Evolutionary conservation across 2,888 invertebrate species (phyloP).

Genomic region (Pasiphila rectangulata): DNA sequence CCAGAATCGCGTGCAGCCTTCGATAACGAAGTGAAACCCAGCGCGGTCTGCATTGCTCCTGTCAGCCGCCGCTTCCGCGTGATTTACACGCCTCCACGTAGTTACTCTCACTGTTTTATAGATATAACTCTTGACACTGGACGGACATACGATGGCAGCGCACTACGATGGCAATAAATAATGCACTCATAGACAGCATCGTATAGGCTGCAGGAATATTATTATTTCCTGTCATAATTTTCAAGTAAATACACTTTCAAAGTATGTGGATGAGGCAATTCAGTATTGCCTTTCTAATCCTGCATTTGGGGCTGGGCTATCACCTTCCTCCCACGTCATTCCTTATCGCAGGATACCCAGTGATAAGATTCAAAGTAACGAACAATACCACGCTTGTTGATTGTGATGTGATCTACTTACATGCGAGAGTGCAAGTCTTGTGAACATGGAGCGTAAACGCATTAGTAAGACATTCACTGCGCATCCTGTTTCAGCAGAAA

Average conservation of each 20-base stretch:
- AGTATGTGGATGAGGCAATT: not conserved
- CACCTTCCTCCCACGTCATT: slow-evolving; percentile 7
- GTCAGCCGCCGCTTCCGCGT: slow-evolving; percentile 46
- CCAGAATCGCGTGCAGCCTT: slow-evolving; percentile 47
- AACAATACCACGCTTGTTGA: slow-evolving; percentile 7
- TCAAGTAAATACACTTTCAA: too few relatives aligned
- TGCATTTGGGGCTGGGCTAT: slow-evolving; percentile 5
- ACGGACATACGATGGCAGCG: slow-evolving; percentile 1
- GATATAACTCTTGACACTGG: slow-evolving; percentile 21
- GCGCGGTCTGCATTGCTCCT: slow-evolving; percentile 42
- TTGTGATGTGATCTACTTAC: too few relatives aligned
- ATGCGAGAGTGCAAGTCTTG: too few relatives aligned
- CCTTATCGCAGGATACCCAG: slow-evolving; percentile 12
- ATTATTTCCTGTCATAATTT: too few relatives aligned
- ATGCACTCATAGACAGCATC: too few relatives aligned
- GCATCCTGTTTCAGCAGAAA: not conserved
- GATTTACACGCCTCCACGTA: slow-evolving; percentile 37
- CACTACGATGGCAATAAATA: not conserved
- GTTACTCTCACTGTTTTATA: slow-evolving; percentile 40
- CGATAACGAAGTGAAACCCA: slow-evolving; percentile 48
- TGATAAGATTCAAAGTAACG: slow-evolving; percentile 15
- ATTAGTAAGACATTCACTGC: not conserved
- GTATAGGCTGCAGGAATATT: too few relatives aligned
- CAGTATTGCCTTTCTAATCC: not conserved
- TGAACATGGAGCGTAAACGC: not conserved